These are phyloP conservation scores for Siniperca undulata DNA, from an alignment of 2,797 vertebrate genomes.

Conservation along the genomic window DNA sequence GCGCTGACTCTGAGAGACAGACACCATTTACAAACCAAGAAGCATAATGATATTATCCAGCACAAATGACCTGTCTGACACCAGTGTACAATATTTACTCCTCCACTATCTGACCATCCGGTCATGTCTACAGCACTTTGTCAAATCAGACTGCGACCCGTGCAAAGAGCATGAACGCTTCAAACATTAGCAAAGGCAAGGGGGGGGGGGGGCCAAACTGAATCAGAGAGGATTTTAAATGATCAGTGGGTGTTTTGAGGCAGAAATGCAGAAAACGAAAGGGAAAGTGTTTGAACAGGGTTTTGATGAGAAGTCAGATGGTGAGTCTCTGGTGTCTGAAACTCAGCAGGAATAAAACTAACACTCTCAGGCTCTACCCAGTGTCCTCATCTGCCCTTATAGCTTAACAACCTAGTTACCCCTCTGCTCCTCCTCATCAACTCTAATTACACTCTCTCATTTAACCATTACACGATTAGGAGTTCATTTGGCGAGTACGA, in stretches of 20 bases:
- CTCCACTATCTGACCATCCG: not conserved
- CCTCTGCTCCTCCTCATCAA: conserved; percentile 19
- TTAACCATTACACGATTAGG: conserved; percentile 11
- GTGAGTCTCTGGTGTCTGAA: not conserved
- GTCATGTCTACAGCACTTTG: not conserved
- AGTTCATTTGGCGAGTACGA: not conserved
- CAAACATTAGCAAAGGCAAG: not conserved
- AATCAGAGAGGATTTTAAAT: not conserved
- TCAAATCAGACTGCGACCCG: not conserved
- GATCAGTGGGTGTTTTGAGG: not conserved
- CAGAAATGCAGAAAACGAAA: too few relatives aligned
- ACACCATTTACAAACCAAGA: not conserved
- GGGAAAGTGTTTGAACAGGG: too few relatives aligned
- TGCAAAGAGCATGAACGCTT: not conserved
- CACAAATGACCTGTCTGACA: not conserved
- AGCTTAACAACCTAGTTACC: not conserved
- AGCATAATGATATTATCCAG: not conserved
- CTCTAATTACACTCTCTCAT: conserved; percentile 25
- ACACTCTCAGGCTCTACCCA: not conserved
- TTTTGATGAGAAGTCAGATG: not conserved
- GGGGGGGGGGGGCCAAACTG: not conserved
- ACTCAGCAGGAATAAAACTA: not conserved
- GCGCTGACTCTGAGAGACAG: not conserved
- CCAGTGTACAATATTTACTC: not conserved
- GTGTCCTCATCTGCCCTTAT: conserved; percentile 9